Percentiles rank a stretch among this genome's conserved stretches.
Conservation (phyloP, 2,113 vertebrate species). For the Silurus meridionalis region DNA sequence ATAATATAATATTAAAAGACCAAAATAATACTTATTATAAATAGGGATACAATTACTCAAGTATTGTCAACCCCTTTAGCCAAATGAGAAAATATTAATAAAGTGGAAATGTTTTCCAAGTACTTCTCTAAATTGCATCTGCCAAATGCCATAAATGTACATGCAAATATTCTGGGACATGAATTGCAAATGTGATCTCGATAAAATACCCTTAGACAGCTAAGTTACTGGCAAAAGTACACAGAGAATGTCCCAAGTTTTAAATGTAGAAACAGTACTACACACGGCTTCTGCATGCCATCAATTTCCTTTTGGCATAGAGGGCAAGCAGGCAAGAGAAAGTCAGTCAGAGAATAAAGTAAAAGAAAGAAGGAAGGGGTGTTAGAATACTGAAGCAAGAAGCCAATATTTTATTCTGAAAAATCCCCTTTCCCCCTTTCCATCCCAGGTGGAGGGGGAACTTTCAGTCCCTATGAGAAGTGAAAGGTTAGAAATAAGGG, state of each 20-base stretch:
- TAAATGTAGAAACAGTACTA: slow-evolving; percentile 1
- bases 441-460: slow-evolving; percentile 53
- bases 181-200: not conserved
- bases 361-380: slow-evolving; percentile 45
- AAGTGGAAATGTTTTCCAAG: not conserved
- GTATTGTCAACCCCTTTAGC: not conserved
- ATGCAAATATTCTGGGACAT: not conserved
- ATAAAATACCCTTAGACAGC: not conserved
- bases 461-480: slow-evolving; percentile 49
- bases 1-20: no score
- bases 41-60: not conserved
- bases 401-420: slow-evolving; percentile 62
- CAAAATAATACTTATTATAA: not conserved
- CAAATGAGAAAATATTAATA: not conserved
- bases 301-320: slow-evolving; percentile 9
- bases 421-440: slow-evolving; percentile 50
- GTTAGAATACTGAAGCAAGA: slow-evolving; percentile 47
- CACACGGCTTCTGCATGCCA: slow-evolving; percentile 32
- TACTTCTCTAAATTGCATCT: slow-evolving; percentile 3
- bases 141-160: not conserved
- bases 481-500: slow-evolving; percentile 16
- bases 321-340: slow-evolving; percentile 19
- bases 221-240: not conserved
- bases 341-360: slow-evolving; percentile 47
- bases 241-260: not conserved